Evolutionary conservation across 2,113 vertebrate genomes (phyloP), one percentile per base, ranked within the genome.

Genomic region (Camarhynchus parvulus): DNA sequence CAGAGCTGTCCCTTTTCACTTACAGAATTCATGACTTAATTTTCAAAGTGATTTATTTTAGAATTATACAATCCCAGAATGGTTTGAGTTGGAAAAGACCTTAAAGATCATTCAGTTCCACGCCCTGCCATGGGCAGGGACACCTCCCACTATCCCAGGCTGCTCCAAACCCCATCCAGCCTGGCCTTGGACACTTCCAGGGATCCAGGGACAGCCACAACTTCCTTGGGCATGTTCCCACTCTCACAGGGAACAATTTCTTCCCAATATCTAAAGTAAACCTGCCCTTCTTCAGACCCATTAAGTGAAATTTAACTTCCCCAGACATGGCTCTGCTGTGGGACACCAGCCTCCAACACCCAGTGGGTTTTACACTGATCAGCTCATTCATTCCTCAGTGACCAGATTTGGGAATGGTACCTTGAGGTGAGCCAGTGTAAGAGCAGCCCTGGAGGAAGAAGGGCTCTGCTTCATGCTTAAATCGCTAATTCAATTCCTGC

Each of bases 121-220:
- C 1, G 1, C 19, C 11, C 14, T 47, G 63, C 3, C 25, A 35
- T 10, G 21, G 0, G 3, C 30, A 83, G 47, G n/a, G 41, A 27
- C 41, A 42, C 3, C 12, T 69, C 11, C 25, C n/a, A 49, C 63
- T 33, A 1, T 10, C n/a, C 55, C 70, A 76, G 30, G 21, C 0
- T 49, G 17, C 2, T 76, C 35, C 25, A 31, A 76, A 6, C 7
- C 8, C 31, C 0, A 0, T 23, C 55, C 75, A 63, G 0, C 20
- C 41, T 55, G 56, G 49, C 66, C 41, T 56, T 76, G 79, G 12
- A 7, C 35, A 33, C 5, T 55, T 5, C 63, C 41, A 83, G 12
- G 35, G 21, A 69, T 55, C 30, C 50, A 30, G 41, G 15, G 8
- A 7, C 47, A 83, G 22, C 35, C 55, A 35, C 70, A 69, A 8